These are phyloP conservation scores for Anseranas semipalmata DNA, from an alignment of 2,113 vertebrate species.

Conservation along the genomic window DNA sequence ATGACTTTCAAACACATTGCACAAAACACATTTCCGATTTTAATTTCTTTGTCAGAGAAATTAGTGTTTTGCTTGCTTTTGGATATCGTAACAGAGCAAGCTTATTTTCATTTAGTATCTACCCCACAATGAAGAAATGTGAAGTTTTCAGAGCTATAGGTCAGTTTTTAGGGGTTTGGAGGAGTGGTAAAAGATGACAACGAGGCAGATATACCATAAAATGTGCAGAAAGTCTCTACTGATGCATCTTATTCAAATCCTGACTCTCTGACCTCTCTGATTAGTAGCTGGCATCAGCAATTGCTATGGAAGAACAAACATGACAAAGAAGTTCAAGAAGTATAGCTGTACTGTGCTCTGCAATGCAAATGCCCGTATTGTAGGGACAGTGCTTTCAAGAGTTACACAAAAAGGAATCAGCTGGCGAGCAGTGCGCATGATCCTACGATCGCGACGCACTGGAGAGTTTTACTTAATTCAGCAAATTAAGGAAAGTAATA, in stretches of 20 bases:
- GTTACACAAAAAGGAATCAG: neutral
- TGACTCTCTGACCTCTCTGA: neutral
- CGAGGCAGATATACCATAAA: neutral
- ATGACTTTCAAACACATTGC: neutral
- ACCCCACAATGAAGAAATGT: neutral
- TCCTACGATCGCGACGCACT: neutral
- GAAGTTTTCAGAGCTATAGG: neutral
- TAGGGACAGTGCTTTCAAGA: neutral
- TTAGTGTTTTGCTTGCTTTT: neutral
- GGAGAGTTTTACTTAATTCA: neutral
- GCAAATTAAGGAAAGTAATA: neutral
- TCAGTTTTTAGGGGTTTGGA: neutral
- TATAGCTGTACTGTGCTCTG: neutral
- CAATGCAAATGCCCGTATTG: neutral
- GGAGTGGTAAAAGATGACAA: neutral
- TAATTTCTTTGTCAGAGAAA: neutral
- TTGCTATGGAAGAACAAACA: rapidly evolving
- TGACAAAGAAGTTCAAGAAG: neutral
- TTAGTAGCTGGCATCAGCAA: neutral
- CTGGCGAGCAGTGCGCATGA: neutral
- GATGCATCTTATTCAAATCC: neutral
- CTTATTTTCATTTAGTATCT: neutral
- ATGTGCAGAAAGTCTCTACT: neutral
- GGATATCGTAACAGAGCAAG: neutral
- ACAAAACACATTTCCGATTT: neutral